Base-by-base conservation (phyloP, 2,888 invertebrate genomes). In the Dasypogon diadema region DNA sequence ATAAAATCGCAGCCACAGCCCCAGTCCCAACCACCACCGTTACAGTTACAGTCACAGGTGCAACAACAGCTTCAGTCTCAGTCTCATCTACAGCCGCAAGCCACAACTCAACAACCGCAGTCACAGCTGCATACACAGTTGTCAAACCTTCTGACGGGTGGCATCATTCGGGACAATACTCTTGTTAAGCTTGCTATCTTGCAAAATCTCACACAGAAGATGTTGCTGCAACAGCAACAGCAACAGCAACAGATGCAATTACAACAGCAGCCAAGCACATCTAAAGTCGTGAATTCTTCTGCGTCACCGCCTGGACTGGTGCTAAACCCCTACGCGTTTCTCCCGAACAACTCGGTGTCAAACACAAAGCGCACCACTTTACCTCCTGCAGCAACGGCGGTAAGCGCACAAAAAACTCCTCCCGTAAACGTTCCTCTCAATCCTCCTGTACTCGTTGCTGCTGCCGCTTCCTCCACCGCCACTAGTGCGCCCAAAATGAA, bases 101-200 rank as follows among this genome's bases (percentile, higher is more conserved):
- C 14, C 10, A 34, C 34, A 34, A 54, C 21, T 14, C 3, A 37
- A 30, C 30, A 26, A 6, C 5, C 30, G 3, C 58, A 58, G 14
- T 3, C 58, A 16, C 16, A 16, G 14, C 6, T 3, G 1, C 34
- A 58, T 8, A 14, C 58, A 16, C 12, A 24, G 26, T 16, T 30
- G 21, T 16, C 60, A 21, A 4, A 18, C 2, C 3, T 60, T 8
- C 12, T 60, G 4, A 34, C 16, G 42, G 18, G 37, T 2, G 16
- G 18, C 12, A 5, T 18, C 4, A 16, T 60, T 60, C 34, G 37
- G 4, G 34, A 34, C 12, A 34, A 60, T 18, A 60, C 60, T 60
- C 60, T 60, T 37, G 60, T 60, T 18, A 60, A 60, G 37, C 12
- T 60, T 18, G 60, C 60, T 14, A 60, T 60, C n/a, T 37, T 60